Evolutionary conservation across 2,113 vertebrate species (phyloP).

Genomic region (Spea multiplicata): DNA sequence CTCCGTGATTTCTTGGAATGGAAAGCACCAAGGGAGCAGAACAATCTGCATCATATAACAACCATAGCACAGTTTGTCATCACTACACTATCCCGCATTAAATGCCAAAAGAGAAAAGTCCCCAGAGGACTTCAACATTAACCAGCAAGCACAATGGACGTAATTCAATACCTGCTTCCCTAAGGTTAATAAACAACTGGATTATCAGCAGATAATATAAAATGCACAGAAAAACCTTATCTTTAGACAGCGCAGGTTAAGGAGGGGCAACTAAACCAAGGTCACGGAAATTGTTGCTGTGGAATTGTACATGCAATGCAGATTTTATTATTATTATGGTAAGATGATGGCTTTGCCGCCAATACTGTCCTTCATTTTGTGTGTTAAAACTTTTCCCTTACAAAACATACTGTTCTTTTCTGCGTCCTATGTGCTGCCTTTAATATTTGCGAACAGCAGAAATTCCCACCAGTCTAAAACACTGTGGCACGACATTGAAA

Average conservation of each 20-base stretch:
- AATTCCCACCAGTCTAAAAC: too few relatives aligned
- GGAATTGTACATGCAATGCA: background rate
- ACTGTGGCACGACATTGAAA: too few relatives aligned
- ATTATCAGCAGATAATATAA: conserved; percentile 21
- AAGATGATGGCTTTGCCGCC: background rate
- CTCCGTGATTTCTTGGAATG: too few relatives aligned
- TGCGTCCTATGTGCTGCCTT: too few relatives aligned
- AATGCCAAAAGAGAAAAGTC: background rate
- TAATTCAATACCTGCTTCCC: background rate
- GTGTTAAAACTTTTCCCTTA: too few relatives aligned
- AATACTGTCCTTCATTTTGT: too few relatives aligned
- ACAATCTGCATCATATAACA: too few relatives aligned
- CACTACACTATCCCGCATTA: too few relatives aligned
- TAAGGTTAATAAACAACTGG: conserved; percentile 20
- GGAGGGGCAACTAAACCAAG: conserved; percentile 1
- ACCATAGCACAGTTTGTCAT: too few relatives aligned
- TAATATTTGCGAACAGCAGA: too few relatives aligned
- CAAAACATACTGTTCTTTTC: too few relatives aligned
- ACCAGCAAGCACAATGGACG: background rate
- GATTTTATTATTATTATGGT: background rate
- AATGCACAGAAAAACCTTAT: conserved; percentile 3
- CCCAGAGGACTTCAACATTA: background rate
- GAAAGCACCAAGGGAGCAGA: too few relatives aligned
- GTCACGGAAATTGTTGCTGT: background rate
- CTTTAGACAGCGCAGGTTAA: conserved; percentile 12